Evolutionary conservation across 1,140 invertebrate genomes (phyloP).

Genomic region (Asbolus verrucosus): DNA sequence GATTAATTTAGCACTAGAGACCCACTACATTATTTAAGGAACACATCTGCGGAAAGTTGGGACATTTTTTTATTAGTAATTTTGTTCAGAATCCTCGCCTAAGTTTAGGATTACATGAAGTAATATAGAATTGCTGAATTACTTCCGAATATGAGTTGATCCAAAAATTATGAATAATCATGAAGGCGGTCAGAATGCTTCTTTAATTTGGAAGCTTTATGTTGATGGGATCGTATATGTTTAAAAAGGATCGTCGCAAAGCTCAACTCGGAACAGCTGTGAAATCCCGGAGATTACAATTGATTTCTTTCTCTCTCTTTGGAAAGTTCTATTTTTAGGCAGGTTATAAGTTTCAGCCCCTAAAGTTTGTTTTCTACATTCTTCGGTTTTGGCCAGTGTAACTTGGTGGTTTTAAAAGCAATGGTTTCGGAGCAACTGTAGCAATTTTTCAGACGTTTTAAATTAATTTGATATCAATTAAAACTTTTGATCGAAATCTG

Average conservation of each 20-base stretch:
- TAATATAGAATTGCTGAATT: not conserved
- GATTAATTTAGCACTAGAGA: not conserved
- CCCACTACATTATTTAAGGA: too few relatives aligned
- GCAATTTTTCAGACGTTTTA: too few relatives aligned
- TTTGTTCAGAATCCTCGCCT: too few relatives aligned
- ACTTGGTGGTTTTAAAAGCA: too few relatives aligned
- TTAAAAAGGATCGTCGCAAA: conserved; percentile 17
- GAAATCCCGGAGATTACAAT: conserved; percentile 13
- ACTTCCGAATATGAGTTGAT: not conserved
- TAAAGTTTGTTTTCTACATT: too few relatives aligned
- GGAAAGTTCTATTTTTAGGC: not conserved
- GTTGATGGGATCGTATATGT: conserved; percentile 2
- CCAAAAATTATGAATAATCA: conserved; percentile 14
- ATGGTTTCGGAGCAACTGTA: too few relatives aligned
- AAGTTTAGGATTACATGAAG: too few relatives aligned
- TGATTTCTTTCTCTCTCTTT: not conserved
- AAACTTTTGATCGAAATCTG: too few relatives aligned
- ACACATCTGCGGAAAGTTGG: too few relatives aligned
- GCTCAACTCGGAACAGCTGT: conserved; percentile 16
- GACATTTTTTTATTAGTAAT: too few relatives aligned
- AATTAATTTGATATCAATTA: too few relatives aligned
- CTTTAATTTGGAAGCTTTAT: conserved; percentile 25
- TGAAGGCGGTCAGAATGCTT: not conserved
- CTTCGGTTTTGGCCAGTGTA: too few relatives aligned
- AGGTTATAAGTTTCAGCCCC: not conserved